A percentile compares a stretch with the other conserved stretches of the same genome.
phyloP scores from a whole-genome alignment of 2,888 invertebrate genomes.

The Xanthia icteritia region DNA sequence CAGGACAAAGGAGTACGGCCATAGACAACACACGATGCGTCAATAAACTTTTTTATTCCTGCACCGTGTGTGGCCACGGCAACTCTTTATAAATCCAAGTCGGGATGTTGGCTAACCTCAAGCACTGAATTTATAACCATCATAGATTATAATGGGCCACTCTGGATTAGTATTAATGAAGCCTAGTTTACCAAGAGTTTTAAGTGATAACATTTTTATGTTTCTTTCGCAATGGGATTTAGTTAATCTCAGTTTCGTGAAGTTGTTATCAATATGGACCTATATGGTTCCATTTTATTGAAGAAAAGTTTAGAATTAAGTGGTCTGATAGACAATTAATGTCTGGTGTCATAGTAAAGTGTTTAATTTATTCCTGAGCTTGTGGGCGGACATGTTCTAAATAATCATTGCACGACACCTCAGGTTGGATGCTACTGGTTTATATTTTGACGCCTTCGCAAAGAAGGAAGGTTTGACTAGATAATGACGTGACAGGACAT shows the following conservation, averaged over 20 bases:
- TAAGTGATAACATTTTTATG: conserved; percentile 70
- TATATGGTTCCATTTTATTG: conserved; percentile 44
- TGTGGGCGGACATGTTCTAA: conserved; percentile 59
- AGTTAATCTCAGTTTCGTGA: conserved; percentile 48
- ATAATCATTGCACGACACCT: conserved; percentile 45
- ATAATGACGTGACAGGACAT: conserved; percentile 18
- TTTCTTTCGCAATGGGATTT: conserved; percentile 59
- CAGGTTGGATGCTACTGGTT: conserved; percentile 56
- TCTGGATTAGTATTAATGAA: conserved; percentile 80
- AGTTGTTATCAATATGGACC: conserved; percentile 24
- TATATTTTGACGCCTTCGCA: conserved; percentile 37
- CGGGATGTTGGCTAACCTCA: conserved; percentile 80
- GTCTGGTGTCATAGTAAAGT: conserved; percentile 39
- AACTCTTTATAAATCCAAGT: conserved; percentile 71
- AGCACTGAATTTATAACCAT: conserved; percentile 79
- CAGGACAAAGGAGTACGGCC: conserved; percentile 63
- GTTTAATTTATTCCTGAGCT: conserved; percentile 51
- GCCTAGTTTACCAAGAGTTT: conserved; percentile 68
- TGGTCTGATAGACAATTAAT: conserved; percentile 53
- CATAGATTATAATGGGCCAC: conserved; percentile 76
- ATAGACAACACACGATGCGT: conserved; percentile 66
- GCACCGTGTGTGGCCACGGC: conserved; percentile 82
- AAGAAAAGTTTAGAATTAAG: conserved; percentile 52
- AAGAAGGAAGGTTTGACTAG: conserved; percentile 18
- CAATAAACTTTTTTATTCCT: conserved; percentile 64